A percentile compares a stretch with the other conserved stretches of the same genome.
Conservation (phyloP, 2,888 invertebrate species). For the Hypomecis punctinalis region DNA sequence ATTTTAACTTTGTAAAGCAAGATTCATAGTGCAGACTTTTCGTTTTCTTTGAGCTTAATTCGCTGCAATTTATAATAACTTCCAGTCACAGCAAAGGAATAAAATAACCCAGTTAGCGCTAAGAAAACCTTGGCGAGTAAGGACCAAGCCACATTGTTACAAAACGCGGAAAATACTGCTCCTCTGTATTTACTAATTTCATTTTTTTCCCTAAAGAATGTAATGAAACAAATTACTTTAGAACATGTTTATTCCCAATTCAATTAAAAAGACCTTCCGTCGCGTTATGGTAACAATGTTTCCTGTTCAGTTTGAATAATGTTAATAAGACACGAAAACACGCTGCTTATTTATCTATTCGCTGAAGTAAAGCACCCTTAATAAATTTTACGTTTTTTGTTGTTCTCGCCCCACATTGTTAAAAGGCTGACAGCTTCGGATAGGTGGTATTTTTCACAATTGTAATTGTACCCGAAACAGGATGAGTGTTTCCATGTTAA, state of each 20-base stretch:
- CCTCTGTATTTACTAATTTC: background rate
- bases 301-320: slow-evolving; percentile 42
- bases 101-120: slow-evolving; percentile 37
- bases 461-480: background rate
- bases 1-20: slow-evolving; percentile 36
- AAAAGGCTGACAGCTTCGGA: slow-evolving; percentile 1
- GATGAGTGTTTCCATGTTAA: background rate
- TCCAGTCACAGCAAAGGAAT: slow-evolving; percentile 35
- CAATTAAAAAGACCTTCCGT: slow-evolving; percentile 42
- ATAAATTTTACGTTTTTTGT: slow-evolving; percentile 21
- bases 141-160: slow-evolving; percentile 8
- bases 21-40: slow-evolving; percentile 41
- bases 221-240: slow-evolving; percentile 21
- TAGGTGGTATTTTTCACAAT: slow-evolving; percentile 3
- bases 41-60: slow-evolving; percentile 41
- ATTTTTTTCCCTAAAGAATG: slow-evolving; percentile 17
- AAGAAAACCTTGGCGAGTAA: slow-evolving; percentile 11
- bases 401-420: background rate
- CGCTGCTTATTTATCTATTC: slow-evolving; percentile 34
- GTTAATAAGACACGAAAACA: slow-evolving; percentile 39
- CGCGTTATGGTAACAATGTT: slow-evolving; percentile 36
- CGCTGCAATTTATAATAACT: slow-evolving; percentile 39
- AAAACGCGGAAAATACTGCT: slow-evolving; percentile 8
- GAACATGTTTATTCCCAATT: slow-evolving; percentile 36
- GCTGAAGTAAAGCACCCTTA: slow-evolving; percentile 28